phyloP scores from a whole-genome alignment of 2,888 invertebrate species.

The Macrosoma leucophasiata region DNA sequence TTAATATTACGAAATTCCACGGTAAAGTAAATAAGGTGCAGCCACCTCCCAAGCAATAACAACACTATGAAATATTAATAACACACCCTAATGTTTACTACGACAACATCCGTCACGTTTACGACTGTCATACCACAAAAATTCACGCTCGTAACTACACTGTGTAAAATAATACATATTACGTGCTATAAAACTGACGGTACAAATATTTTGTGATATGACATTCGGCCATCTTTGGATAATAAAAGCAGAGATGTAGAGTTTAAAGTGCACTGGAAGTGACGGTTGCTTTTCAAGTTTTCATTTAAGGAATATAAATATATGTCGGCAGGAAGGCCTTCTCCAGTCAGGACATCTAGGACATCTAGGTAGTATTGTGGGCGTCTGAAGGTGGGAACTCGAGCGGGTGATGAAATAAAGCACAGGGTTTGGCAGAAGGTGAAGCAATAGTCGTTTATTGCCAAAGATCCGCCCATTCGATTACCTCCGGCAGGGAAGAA shows the following conservation, averaged over 20 bases:
- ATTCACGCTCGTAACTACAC: slow-evolving; percentile 25
- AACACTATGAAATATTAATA: background rate
- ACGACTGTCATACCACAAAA: slow-evolving; percentile 6
- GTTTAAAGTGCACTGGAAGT: background rate
- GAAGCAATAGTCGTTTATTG: too few species aligned
- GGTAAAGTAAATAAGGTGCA: slow-evolving; percentile 4
- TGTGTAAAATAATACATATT: slow-evolving; percentile 39
- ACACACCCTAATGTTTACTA: background rate
- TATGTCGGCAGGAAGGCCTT: too few species aligned
- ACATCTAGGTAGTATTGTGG: too few species aligned
- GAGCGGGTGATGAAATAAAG: too few species aligned
- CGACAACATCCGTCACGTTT: too few species aligned
- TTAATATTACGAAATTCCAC: slow-evolving; percentile 4
- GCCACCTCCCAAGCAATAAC: slow-evolving; percentile 1
- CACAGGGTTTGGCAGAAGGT: too few species aligned
- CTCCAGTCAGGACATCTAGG: too few species aligned
- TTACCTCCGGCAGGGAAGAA: too few species aligned
- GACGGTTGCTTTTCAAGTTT: too few species aligned
- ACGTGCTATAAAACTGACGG: slow-evolving; percentile 34
- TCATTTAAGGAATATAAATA: too few species aligned
- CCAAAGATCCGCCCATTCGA: too few species aligned
- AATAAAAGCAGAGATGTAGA: slow-evolving; percentile 25
- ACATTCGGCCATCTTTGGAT: slow-evolving; percentile 30
- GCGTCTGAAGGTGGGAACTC: too few species aligned
- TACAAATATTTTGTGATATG: slow-evolving; percentile 43